Evolutionary conservation across 2,888 invertebrate genomes (phyloP).

Genomic region (Ferrisia virgata): DNA sequence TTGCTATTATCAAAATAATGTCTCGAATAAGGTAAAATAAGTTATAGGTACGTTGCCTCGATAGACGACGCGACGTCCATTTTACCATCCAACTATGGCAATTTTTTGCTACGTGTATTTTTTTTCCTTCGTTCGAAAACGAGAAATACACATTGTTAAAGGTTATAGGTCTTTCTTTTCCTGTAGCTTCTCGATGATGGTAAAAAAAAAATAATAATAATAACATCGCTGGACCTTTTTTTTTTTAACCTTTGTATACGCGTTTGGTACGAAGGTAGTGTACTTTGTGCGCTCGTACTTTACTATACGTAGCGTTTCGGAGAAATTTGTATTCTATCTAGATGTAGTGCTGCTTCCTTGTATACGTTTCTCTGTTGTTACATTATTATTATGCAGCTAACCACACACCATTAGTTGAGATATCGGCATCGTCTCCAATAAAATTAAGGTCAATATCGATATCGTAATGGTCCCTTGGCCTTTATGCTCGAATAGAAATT

Average conservation of each 20-base stretch:
- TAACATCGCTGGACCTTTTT: background rate
- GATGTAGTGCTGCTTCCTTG: background rate
- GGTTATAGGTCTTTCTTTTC: no score
- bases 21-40: no score
- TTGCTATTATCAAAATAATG: no score
- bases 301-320: background rate
- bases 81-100: no score
- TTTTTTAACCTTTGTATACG: background rate
- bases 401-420: background rate
- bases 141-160: no score
- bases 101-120: no score
- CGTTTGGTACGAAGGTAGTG: background rate
- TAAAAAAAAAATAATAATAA: no score
- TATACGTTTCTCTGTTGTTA: background rate
- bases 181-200: no score
- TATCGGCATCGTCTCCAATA: constrained; percentile 8
- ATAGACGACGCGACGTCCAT: no score
- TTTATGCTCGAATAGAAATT: background rate
- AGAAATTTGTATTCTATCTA: background rate
- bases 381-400: background rate
- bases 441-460: background rate
- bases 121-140: no score
- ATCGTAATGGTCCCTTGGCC: background rate
- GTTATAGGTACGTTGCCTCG: no score
- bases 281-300: background rate